Evolutionary conservation across 2,113 vertebrate species (phyloP).

Genomic region (Seriola quinqueradiata): DNA sequence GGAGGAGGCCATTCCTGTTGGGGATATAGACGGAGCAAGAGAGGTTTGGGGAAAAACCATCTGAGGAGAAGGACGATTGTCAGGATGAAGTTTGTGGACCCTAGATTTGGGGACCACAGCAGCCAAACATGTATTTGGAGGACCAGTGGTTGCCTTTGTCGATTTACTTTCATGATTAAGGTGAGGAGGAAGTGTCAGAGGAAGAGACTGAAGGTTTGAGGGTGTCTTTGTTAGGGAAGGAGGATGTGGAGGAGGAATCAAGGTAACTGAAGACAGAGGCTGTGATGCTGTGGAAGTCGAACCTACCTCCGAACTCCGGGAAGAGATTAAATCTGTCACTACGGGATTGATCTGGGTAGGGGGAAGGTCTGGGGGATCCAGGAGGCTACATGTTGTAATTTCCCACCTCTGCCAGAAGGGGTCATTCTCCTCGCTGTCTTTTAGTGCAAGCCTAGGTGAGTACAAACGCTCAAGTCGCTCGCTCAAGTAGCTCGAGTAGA

Average conservation of each 20-base stretch:
- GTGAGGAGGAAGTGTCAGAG: constrained; percentile 1
- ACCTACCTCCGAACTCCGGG: neutral
- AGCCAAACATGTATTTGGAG: constrained; percentile 14
- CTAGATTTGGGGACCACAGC: neutral
- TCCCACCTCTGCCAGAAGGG: constrained; percentile 97
- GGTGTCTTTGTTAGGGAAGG: constrained; percentile 1
- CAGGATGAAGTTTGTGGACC: neutral
- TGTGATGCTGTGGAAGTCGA: neutral
- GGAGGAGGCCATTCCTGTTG: neutral
- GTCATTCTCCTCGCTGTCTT: constrained; percentile 88
- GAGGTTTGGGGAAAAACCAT: neutral
- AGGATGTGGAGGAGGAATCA: constrained; percentile 10
- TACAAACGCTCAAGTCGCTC: constrained; percentile 80
- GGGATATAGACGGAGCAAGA: neutral
- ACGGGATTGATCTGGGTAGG: constrained; percentile 10
- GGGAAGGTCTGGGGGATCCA: constrained; percentile 29
- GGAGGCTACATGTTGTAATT: constrained; percentile 38
- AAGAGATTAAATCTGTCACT: constrained; percentile 16
- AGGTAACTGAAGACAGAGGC: neutral
- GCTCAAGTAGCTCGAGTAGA: constrained; percentile 87
- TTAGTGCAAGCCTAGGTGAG: constrained; percentile 75
- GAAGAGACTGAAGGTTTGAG: neutral
- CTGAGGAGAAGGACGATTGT: neutral
- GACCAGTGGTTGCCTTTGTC: neutral
- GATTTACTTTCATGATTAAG: constrained; percentile 6